These are phyloP conservation scores for Cecidostiba fungosa DNA, from an alignment of 2,888 invertebrate species.

Conservation along the genomic window DNA sequence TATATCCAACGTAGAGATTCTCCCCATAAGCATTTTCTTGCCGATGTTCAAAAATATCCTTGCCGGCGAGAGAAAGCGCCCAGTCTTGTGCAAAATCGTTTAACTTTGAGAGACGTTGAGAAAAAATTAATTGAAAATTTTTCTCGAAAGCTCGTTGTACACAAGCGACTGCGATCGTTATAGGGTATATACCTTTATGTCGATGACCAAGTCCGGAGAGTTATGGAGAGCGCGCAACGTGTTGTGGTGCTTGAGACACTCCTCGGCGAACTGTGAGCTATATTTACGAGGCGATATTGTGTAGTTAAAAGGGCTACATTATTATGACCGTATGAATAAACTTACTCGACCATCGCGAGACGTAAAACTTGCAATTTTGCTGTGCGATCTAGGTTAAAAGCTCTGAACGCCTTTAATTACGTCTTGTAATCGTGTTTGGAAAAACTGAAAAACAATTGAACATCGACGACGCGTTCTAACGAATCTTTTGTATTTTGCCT, in stretches of 20 bases:
- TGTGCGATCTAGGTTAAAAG: not conserved
- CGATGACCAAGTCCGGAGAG: slow-evolving; percentile 69
- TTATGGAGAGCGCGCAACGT: slow-evolving; percentile 70
- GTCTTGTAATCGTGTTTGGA: not conserved
- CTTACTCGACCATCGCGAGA: slow-evolving; percentile 61
- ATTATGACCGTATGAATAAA: not conserved
- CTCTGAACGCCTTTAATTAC: not conserved
- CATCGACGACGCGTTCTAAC: not conserved
- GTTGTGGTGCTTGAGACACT: slow-evolving; percentile 72
- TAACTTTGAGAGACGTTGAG: slow-evolving; percentile 68
- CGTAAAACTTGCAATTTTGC: slow-evolving; percentile 14
- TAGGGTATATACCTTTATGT: slow-evolving; percentile 72
- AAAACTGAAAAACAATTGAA: not conserved
- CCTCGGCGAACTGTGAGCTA: slow-evolving; percentile 67
- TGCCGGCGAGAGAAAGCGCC: slow-evolving; percentile 70
- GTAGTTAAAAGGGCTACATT: not conserved
- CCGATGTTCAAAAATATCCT: slow-evolving; percentile 68
- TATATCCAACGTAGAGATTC: slow-evolving; percentile 70
- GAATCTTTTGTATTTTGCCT: too few species aligned
- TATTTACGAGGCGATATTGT: slow-evolving; percentile 7
- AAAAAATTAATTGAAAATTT: slow-evolving; percentile 19
- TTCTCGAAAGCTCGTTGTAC: too few species aligned
- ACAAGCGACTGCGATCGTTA: too few species aligned
- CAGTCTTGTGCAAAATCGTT: slow-evolving; percentile 73
- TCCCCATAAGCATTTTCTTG: slow-evolving; percentile 71